Base-by-base conservation (phyloP, 2,888 invertebrate genomes). In the Poecilus cupreus region DNA sequence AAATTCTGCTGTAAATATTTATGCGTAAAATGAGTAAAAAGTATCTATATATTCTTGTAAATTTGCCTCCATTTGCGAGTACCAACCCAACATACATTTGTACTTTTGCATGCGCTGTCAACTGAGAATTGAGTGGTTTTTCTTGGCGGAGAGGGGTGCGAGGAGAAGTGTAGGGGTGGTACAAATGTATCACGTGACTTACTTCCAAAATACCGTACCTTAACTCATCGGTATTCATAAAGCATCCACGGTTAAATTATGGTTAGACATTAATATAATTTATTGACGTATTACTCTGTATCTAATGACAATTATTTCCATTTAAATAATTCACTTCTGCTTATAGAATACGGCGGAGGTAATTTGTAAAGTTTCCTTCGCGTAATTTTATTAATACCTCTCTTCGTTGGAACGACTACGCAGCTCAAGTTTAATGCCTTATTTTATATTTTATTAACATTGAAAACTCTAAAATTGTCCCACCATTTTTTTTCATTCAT, bases 191-290 rank as follows among this genome's bases (percentile, higher is more conserved):
- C 64, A 72, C 72, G 72, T 72, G 72, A 72, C 72, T 72, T 72
- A 72, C 5, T 46, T 72, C 6, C 72, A 10, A 72, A 72, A 46
- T 46, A 24, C 46, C 24, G 10, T 26, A n/a, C 37, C 24, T 39
- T 22, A 46, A 22, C 46, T 72, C 72, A 72, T 72, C 46, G 46
- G 22, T 72, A 72, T 72, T 72, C 72, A 72, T 37, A 72, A n/a
- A 46, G 24, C 72, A 72, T 46, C 4, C 72, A 1, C 13, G 5
- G 22, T 37, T 46, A 46, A 72, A 72, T 72, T 72, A 72, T 72
- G 3, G 24, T 13, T n/a, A 18, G 72, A 72, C 46, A 72, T 72
- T 46, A 46, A 72, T 72, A 43, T 72, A 72, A 72, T 72, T 72
- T 72, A 72, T 46, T 46, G 72, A 68, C 68, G 18, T 68, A 68